Base-by-base conservation (phyloP, 1,140 invertebrate species). In the Drosophila quadrilineata region DNA sequence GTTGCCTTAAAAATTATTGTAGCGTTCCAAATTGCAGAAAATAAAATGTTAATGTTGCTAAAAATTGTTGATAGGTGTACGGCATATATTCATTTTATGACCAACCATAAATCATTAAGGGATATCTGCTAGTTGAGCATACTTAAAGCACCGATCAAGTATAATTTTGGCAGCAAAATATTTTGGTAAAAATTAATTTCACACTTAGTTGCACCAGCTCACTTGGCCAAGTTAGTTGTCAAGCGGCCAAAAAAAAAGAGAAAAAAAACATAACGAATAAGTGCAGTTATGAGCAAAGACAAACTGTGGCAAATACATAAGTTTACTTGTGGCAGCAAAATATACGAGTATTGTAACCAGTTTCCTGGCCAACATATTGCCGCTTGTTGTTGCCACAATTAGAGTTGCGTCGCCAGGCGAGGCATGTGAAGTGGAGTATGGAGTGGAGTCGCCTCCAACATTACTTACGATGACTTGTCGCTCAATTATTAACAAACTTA, bases 21-120 rank as follows among this genome's bases (percentile, higher is more conserved):
- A 56, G 64, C 68, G 64, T 62, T 49, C 29, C 64, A 45, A 71
- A 71, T 67, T 49, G 48, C 40, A 48, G 14, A 52, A 58, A 69
- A 72, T 72, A 69, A 72, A 72, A 72, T 64, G 31, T 58, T 69
- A 69, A 58, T 58, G 52, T 64, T 68, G 58, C 69, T 72, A 52
- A 64, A n/a, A 58, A 36, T 63, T 49, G 56, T 66, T 71, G n/a
- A n/a, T n/a, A n/a, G n/a, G n/a, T n/a, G n/a, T n/a, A n/a, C n/a
- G n/a, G n/a, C n/a, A n/a, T n/a, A n/a, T 70, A 29, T 54, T 66
- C 53, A 17, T 63, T 48, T 62, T 24, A 6, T 53, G 38, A n/a
- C n/a, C n/a, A n/a, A n/a, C n/a, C n/a, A n/a, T n/a, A n/a, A n/a
- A n/a, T n/a, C n/a, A n/a, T n/a, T n/a, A n/a, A n/a, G n/a, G n/a